These are phyloP conservation scores for Cryptocheilus praepositus DNA, from an alignment of 2,888 invertebrate genomes.

Conservation along the genomic window DNA sequence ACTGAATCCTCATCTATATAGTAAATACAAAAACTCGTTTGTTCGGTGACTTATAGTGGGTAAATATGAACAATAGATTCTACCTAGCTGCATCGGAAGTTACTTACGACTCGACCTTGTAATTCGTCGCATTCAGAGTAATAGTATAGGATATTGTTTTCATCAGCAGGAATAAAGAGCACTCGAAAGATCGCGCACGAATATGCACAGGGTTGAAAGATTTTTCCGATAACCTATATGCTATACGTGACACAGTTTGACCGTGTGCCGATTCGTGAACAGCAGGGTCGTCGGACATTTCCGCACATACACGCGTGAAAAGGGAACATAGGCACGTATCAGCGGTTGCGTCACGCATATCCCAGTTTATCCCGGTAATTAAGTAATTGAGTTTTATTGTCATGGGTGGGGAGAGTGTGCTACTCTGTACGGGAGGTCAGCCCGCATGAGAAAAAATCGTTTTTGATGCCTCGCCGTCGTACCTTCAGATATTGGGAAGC, in stretches of 20 bases:
- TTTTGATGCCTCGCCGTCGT: slow-evolving; percentile 2
- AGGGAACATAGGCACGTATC: slow-evolving; percentile 16
- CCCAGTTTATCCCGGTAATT: slow-evolving; percentile 55
- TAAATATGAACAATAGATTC: too few relatives aligned
- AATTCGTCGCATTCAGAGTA: neutral
- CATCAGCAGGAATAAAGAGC: neutral
- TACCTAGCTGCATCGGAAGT: too few relatives aligned
- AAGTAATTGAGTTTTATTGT: slow-evolving; percentile 58
- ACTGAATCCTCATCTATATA: too few relatives aligned
- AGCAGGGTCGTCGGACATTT: neutral
- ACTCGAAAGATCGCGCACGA: too few relatives aligned
- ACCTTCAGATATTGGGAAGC: slow-evolving; percentile 3
- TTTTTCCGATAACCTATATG: slow-evolving; percentile 24
- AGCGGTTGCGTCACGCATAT: slow-evolving; percentile 56
- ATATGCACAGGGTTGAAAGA: slow-evolving; percentile 18
- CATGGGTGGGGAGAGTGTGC: slow-evolving; percentile 14
- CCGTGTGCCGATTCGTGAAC: neutral
- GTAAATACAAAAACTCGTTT: too few relatives aligned
- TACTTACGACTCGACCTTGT: too few relatives aligned
- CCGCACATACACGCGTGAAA: slow-evolving; percentile 1
- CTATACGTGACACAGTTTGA: neutral
- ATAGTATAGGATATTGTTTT: neutral
- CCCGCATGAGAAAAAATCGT: slow-evolving; percentile 57
- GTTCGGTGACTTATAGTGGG: too few relatives aligned
- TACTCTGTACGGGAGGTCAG: slow-evolving; percentile 32